A percentile compares a stretch with the other conserved stretches of the same genome.
Evolutionary conservation across 2,113 vertebrate genomes (phyloP).

Genomic region (Trematocara variabile): DNA sequence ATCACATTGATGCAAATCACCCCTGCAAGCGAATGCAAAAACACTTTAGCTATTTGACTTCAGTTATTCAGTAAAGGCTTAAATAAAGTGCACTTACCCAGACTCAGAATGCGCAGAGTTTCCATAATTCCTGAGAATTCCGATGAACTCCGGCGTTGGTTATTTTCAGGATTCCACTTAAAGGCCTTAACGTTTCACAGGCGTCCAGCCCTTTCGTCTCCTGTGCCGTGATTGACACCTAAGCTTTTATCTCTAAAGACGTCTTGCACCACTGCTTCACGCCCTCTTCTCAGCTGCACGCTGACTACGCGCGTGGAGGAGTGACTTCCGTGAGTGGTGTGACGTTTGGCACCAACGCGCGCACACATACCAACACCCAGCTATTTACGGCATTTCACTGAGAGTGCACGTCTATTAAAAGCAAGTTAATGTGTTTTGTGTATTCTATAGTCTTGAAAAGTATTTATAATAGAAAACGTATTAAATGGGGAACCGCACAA

Average conservation of each 20-base stretch:
- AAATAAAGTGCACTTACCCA: not conserved
- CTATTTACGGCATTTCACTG: not conserved
- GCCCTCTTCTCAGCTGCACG: not conserved
- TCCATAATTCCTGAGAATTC: not conserved
- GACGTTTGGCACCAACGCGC: not conserved
- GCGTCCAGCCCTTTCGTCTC: not conserved
- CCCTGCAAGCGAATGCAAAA: not conserved
- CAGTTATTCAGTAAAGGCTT: not conserved
- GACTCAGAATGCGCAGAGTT: not conserved
- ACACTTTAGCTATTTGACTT: not conserved
- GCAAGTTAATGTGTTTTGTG: too few relatives aligned
- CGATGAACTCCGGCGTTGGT: rapidly evolving
- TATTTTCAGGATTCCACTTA: not conserved
- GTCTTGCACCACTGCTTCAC: not conserved
- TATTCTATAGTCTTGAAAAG: too few relatives aligned
- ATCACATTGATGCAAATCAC: not conserved
- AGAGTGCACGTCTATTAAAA: not conserved
- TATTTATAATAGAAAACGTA: too few relatives aligned
- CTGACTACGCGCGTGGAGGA: not conserved
- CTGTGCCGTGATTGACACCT: not conserved
- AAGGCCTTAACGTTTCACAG: not conserved
- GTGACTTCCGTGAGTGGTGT: not conserved
- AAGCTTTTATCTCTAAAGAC: not conserved
- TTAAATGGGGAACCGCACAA: too few relatives aligned
- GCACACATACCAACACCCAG: not conserved